These are phyloP conservation scores for Dicaeum eximium DNA, from an alignment of 2,113 vertebrate species.

Conservation along the genomic window DNA sequence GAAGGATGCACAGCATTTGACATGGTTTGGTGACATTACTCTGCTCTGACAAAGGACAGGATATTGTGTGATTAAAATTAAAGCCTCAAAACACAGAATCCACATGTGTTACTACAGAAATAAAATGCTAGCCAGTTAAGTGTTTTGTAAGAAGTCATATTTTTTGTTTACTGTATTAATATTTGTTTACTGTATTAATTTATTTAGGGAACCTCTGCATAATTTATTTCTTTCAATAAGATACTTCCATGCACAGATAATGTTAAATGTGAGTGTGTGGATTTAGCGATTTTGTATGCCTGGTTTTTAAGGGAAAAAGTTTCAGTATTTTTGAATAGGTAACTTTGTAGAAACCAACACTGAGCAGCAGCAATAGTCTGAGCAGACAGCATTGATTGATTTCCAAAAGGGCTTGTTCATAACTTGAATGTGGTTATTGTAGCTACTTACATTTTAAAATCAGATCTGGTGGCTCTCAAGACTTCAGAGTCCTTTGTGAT, in stretches of 20 bases:
- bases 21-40: background rate
- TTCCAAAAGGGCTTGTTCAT: background rate
- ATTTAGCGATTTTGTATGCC: background rate
- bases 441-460: background rate
- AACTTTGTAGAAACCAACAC: background rate
- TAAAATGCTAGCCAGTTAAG: background rate
- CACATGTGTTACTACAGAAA: background rate
- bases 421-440: background rate
- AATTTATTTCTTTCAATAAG: conserved; percentile 27
- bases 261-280: background rate
- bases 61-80: background rate
- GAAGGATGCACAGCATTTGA: background rate
- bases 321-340: background rate
- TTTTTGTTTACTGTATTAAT: conserved; percentile 14
- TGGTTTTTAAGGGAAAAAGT: background rate
- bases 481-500: background rate
- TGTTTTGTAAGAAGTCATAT: background rate
- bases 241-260: background rate
- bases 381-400: background rate
- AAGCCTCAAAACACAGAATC: background rate
- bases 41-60: background rate
- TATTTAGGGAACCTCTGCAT: conserved; percentile 34
- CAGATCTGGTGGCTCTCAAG: background rate
- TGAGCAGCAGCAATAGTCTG: background rate
- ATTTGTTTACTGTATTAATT: no score